phyloP scores from a whole-genome alignment of 1,140 invertebrate species.

The Pygmarrhopalites habei region DNA sequence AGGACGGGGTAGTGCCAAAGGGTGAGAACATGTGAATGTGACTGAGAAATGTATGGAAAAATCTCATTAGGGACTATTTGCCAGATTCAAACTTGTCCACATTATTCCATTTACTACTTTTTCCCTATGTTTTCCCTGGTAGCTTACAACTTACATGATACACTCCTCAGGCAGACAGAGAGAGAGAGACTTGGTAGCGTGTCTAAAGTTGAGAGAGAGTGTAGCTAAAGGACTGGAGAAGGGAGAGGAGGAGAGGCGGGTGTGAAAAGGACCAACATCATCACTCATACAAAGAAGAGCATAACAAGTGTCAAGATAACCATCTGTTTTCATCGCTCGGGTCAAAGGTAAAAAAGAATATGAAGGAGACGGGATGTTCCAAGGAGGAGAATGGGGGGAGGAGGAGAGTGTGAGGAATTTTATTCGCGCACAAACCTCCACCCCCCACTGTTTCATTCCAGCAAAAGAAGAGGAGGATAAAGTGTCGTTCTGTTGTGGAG shows the following conservation, averaged over 20 bases:
- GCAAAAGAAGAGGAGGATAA: too few species aligned
- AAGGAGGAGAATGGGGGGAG: slow-evolving; percentile 11
- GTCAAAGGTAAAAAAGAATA: slow-evolving; percentile 21
- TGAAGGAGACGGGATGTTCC: too few species aligned
- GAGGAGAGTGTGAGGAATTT: slow-evolving; percentile 18
- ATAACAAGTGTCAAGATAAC: slow-evolving; percentile 15
- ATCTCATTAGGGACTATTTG: too few species aligned
- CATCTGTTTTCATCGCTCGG: slow-evolving; percentile 26
- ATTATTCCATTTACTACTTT: too few species aligned
- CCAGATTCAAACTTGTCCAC: too few species aligned
- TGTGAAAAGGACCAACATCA: slow-evolving; percentile 34
- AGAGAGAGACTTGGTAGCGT: neutral
- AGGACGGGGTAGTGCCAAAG: too few species aligned
- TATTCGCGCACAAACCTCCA: slow-evolving; percentile 22
- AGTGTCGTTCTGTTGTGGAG: too few species aligned
- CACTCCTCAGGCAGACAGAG: neutral
- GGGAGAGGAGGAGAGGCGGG: slow-evolving; percentile 28
- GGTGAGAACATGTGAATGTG: too few species aligned
- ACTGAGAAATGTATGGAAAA: too few species aligned
- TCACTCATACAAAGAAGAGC: slow-evolving; percentile 18
- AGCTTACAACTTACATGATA: neutral
- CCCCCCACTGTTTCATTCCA: slow-evolving; percentile 18
- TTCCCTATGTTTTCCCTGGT: too few species aligned
- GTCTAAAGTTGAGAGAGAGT: neutral
- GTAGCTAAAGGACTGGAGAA: neutral